Evolutionary conservation across 2,797 vertebrate species (phyloP), one percentile per base, ranked within the genome.

Genomic region (Gadopsis marmoratus): DNA sequence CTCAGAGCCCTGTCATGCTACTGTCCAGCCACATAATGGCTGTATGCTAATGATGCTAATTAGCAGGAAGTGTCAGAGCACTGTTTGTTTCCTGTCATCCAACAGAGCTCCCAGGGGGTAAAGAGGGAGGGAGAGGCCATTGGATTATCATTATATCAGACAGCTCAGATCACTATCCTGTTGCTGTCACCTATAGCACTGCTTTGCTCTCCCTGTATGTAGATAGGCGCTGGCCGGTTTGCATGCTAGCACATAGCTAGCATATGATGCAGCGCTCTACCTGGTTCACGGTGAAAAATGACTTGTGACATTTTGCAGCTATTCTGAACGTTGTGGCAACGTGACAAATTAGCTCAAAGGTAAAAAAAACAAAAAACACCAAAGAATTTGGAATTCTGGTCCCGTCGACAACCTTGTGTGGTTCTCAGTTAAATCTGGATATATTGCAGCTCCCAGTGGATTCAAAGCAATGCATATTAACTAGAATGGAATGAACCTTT

Each of bases 21-120:
- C 94, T 91, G 94, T 94, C 94, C 94, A 82, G 90, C 90, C 91
- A 92, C 92, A 94, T 93, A 94, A 94, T 93, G 93, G 91, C 92
- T 74, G 59, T 94, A 94, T 95, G 96, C 93, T 96, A 96, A 96
- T 96, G 90, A 91, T 86, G 91, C 94, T 96, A 95, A 96, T 96
- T 96, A 96, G 91, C 74, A 59, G 77, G 89, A 94, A 88, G 94
- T 95, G 95, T 95, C 95, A 95, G 88, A 90, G 90, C 86, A 81
- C 89, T 95, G 95, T 95, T 96, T 95, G 95, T 94, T 95, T 94
- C 93, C 94, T 93, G 94, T 95, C 95, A 94, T 89, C 88, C 83
- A 80, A 72, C 59, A 33, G 83, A 71, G 80, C 81, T 91, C 91
- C 89, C 81, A 31, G 55, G 83, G 87, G 89, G 62, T 48, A 29